Evolutionary conservation across 2,888 invertebrate species (phyloP).

Genomic region (Leucoma salicis): DNA sequence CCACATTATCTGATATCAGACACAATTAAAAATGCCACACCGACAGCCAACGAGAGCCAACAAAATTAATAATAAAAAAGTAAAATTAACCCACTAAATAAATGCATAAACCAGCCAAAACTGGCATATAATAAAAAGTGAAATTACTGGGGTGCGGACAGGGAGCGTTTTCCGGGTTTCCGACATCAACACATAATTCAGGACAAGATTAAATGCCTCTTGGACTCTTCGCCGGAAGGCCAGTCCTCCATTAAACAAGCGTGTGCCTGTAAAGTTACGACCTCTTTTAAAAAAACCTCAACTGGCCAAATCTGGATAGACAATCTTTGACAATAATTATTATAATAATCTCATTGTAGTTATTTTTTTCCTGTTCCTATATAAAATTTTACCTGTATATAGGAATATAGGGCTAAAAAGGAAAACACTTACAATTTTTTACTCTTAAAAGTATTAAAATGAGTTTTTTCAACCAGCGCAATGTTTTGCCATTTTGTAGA

Average conservation of each 20-base stretch:
- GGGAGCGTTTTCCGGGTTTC: slow-evolving; percentile 67
- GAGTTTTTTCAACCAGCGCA: background rate
- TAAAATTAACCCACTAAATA: slow-evolving; percentile 34
- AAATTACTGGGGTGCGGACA: slow-evolving; percentile 65
- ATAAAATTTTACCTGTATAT: background rate
- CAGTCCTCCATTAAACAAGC: slow-evolving; percentile 66
- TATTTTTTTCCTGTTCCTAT: background rate
- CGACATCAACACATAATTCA: slow-evolving; percentile 78
- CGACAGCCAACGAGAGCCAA: slow-evolving; percentile 10
- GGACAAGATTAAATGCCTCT: slow-evolving; percentile 76
- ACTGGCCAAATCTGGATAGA: slow-evolving; percentile 32
- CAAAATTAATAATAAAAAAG: slow-evolving; percentile 31
- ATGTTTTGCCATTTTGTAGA: slow-evolving; percentile 14
- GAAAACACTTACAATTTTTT: slow-evolving; percentile 16
- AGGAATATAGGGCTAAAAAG: background rate
- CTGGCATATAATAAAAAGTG: slow-evolving; percentile 60
- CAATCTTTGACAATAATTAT: slow-evolving; percentile 23
- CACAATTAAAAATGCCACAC: slow-evolving; percentile 19
- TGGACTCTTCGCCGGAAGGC: slow-evolving; percentile 68
- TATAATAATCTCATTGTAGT: slow-evolving; percentile 12
- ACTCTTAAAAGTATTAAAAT: slow-evolving; percentile 11
- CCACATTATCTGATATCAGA: slow-evolving; percentile 16
- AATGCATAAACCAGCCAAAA: slow-evolving; percentile 43
- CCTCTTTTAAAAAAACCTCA: slow-evolving; percentile 47
- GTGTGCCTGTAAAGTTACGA: slow-evolving; percentile 48